Evolutionary conservation across 1,140 invertebrate genomes (phyloP), one percentile per base, ranked within the genome.

Genomic region (Drosophila orosa): DNA sequence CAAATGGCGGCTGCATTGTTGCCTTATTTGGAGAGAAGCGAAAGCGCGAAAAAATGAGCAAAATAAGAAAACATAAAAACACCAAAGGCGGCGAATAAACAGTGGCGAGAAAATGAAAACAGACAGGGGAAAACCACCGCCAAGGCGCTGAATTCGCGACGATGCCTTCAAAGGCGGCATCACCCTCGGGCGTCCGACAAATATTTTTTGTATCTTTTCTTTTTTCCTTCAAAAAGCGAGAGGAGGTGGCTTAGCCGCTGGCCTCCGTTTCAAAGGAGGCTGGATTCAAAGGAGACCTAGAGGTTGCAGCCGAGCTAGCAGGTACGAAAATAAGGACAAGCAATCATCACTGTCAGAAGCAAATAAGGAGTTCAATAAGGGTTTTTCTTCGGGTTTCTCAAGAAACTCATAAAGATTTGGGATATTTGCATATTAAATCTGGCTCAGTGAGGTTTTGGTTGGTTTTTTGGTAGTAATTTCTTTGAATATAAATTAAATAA

Each of bases 81-180:
- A 66, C 60, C 72, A 56, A 58, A 39, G 73, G 60, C 52, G 39
- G 42, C 68, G 57, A 72, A 48, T 71, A 72, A 72, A 58, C 66
- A 72, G 52, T 29, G 52, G 67, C 33, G 31, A 65, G 55, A 40
- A 81, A 71, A 68, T 58, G 54, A 74, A 74, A 81, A 65, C 65
- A 68, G 83, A 65, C 78, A 75, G 45, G 61, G 47, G 56, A 27
- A 19, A 42, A 22, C 44, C 44, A 29, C 52, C 62, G 82, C 52
- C 69, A 66, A 78, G 83, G 82, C 83, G 82, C 77, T 87, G 78
- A 82, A 83, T 73, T 39, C 40, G 44, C 42, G 60, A 66, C 76
- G 80, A 47, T 58, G 63, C 45, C 83, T 66, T 86, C 83, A 86
- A 86, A 86, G 84, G 72, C 71, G 58, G 42, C 60, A 66, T 54